Evolutionary conservation across 2,888 invertebrate genomes (phyloP), one percentile per base, ranked within the genome.

Genomic region (Platycheirus albimanus): DNA sequence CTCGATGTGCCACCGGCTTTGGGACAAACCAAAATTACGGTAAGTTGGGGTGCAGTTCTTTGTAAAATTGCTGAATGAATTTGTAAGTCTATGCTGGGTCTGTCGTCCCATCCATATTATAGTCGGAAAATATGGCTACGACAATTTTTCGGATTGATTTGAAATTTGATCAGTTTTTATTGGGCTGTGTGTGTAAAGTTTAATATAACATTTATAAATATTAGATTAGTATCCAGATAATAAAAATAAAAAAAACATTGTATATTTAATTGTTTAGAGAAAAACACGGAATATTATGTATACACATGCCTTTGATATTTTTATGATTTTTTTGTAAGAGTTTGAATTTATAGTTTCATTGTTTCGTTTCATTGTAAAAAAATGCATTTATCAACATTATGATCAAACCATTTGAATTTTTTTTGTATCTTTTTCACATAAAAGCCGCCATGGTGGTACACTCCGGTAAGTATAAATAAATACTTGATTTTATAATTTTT

Each of bases 371-470:
- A 77, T 71, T 86, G 78, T 76, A 78, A 80, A 70, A n/a, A 84
- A 58, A 71, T 75, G 66, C 79, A 84, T 84, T 66, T 79, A 43
- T 71, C 79, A 49, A 75, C 74, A 75, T n/a, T n/a, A n/a, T 84
- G 69, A 45, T 83, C 72, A 78, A 80, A 67, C 67, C 75, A 84
- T 80, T 78, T 84, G 74, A 84, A 72, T 66, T 77, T 78, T 85
- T 85, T 80, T 85, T 80, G 61, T 85, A 87, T 85, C 83, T 85
- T 88, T 88, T 87, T 86, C 85, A 86, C 85, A 87, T 88, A 87
- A 88, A 89, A 97, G 97, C 97, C 97, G 90, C 94, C 95, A 88
- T 97, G 96, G 96, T 97, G 96, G 97, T 97, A 97, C 92, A 95
- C 95, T 91, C 96, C 96, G 91, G 97, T 97, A 93, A 96, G 96